phyloP scores from a whole-genome alignment of 2,113 vertebrate species.

The Chlorodrepanis virens region DNA sequence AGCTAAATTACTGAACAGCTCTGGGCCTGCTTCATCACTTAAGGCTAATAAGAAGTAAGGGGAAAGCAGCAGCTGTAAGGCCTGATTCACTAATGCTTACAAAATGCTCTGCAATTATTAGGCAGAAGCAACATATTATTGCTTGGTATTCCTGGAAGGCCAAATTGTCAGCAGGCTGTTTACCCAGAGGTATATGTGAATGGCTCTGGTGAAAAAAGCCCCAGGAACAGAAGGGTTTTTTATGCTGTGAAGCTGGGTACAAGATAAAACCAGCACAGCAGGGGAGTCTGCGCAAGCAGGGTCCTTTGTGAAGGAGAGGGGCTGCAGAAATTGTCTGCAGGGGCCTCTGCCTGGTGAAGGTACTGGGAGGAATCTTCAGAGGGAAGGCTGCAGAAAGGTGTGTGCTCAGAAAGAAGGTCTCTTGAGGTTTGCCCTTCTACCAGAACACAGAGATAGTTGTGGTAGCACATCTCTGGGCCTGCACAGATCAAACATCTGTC shows the following conservation, averaged over 20 bases:
- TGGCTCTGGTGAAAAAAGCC: background rate
- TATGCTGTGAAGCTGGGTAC: background rate
- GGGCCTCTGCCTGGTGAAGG: background rate
- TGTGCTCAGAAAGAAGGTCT: background rate
- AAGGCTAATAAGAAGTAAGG: background rate
- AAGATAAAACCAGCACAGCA: background rate
- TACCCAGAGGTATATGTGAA: slow-evolving; percentile 21
- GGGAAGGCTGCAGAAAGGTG: background rate
- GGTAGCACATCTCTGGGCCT: background rate
- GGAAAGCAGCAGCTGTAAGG: background rate
- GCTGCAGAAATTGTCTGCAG: background rate
- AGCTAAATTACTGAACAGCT: background rate
- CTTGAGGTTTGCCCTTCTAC: background rate
- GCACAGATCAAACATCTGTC: rapidly evolving
- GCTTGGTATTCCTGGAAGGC: slow-evolving; percentile 32
- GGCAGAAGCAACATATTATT: background rate
- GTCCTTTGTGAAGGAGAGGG: background rate
- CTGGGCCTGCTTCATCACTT: background rate
- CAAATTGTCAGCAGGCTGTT: background rate
- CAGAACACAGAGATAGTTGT: background rate
- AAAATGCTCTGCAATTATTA: background rate
- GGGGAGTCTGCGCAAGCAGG: background rate
- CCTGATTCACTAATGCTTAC: background rate
- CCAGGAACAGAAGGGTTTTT: background rate
- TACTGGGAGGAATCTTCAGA: background rate